Percentiles rank a stretch among this genome's conserved stretches.
Conservation (phyloP, 2,113 vertebrate genomes). For the Fukomys damarensis region DNA sequence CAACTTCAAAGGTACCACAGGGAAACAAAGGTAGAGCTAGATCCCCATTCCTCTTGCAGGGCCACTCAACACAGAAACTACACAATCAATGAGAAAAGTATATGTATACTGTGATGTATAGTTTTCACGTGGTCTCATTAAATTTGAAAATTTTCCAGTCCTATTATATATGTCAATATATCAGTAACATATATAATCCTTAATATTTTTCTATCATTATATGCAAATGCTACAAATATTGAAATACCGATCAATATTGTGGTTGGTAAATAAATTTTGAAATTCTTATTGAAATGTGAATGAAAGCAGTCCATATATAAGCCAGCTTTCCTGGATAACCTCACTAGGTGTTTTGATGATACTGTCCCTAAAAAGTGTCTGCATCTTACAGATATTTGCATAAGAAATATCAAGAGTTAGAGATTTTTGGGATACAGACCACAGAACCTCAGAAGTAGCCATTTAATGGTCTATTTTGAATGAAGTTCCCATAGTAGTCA, state of each 20-base stretch:
- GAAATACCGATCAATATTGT: conserved; percentile 90
- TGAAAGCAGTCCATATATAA: conserved; percentile 91
- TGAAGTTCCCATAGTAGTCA: conserved; percentile 93
- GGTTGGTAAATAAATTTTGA: conserved; percentile 92
- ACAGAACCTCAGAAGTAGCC: conserved; percentile 88
- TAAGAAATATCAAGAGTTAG: conserved; percentile 90
- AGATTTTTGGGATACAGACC: conserved; percentile 88
- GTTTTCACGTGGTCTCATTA: conserved; percentile 75
- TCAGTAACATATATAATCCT: conserved; percentile 89
- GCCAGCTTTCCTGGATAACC: conserved; percentile 91
- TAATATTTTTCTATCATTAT: conserved; percentile 90
- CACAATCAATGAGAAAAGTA: neutral
- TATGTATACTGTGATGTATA: neutral
- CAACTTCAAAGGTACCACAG: neutral
- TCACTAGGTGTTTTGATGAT: conserved; percentile 86
- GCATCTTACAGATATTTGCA: conserved; percentile 89
- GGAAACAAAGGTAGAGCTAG: neutral
- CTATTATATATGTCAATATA: conserved; percentile 93
- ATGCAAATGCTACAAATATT: conserved; percentile 91
- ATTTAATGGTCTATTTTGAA: conserved; percentile 84
- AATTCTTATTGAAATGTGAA: conserved; percentile 94
- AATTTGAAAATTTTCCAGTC: conserved; percentile 88
- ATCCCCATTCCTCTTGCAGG: neutral
- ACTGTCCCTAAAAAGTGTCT: conserved; percentile 92
- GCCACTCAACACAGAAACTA: neutral